Evolutionary conservation across 2,113 vertebrate genomes (phyloP), one percentile per base, ranked within the genome.

Genomic region (Chloropsis hardwickii): DNA sequence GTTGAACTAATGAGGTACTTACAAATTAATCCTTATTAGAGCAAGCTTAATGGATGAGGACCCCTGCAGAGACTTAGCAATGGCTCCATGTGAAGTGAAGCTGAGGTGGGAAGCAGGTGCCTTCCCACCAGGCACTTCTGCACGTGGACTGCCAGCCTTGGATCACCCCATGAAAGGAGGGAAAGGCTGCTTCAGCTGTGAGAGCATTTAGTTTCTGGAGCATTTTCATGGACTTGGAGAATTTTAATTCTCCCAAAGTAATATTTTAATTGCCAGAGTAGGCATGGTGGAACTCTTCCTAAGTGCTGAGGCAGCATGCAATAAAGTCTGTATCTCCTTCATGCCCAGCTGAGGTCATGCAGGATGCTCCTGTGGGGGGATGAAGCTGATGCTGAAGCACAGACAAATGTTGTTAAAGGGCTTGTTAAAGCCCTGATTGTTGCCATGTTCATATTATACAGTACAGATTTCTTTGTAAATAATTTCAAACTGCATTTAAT

Each of bases 1-100:
- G 37, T 53, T 79, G 48, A 94, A 77, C 62, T 85, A 79, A 90
- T 29, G 62, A 90, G 23, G 79, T 57, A 33, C 42, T 82, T 85
- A 79, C 22, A 93, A 90, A 86, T 94, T 81, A 95, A 88, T 93
- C 45, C 53, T 90, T 85, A 69, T 64, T 53, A 85, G 57, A 82
- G 53, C 29, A 74, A 85, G 48, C 33, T 45, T 50, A 90, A 81
- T 5, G 20, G 48, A 87, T 61, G 44, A 87, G 61, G 61, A 74
- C 24, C 27, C 73, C 87, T 90, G 56, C 19, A 19, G 78, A 85
- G 44, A 24, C 44, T 73, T 39, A 27, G 73, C 84, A 81, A 44
- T n/a, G 61, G 53, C 11, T 84, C 44, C 57, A 47, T 0, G 2
- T 0, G 3, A 84, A 83, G 21, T 11, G 60, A 74, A 56, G 87